Evolutionary conservation across 2,888 invertebrate species (phyloP).

Genomic region (Macrophya annulata): DNA sequence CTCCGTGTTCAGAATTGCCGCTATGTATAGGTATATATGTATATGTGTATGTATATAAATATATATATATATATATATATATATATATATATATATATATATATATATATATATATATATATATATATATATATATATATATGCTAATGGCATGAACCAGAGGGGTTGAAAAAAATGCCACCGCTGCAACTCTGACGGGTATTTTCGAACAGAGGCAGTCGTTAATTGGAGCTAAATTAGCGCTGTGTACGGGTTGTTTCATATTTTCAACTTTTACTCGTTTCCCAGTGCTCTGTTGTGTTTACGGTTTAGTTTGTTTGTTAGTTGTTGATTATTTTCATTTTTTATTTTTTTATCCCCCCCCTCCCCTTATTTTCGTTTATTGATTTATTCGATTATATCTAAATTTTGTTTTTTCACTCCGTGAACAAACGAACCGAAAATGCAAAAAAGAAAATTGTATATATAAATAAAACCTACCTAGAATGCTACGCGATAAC

Average conservation of each 20-base stretch:
- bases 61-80: not conserved
- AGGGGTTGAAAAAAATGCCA: conserved; percentile 46
- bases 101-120: not conserved
- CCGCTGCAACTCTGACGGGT: conserved; percentile 49
- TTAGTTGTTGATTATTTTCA: not conserved
- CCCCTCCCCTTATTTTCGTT: not conserved
- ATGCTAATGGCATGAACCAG: conserved; percentile 36
- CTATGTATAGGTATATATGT: not conserved
- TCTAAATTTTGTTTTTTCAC: not conserved
- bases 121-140: not conserved
- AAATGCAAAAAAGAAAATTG: not conserved
- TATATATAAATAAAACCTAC: too few species aligned
- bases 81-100: not conserved
- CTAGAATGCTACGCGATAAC: not conserved
- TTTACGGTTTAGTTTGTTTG: conserved; percentile 8
- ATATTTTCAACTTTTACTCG: conserved; percentile 29
- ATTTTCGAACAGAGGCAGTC: conserved; percentile 49
- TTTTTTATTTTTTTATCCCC: not conserved
- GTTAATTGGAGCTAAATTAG: conserved; percentile 56
- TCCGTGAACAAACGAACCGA: not conserved
- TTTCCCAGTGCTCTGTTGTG: conserved; percentile 11
- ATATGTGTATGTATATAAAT: too few species aligned
- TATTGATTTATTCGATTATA: not conserved
- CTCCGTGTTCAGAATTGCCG: not conserved
- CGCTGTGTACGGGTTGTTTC: conserved; percentile 52